These are phyloP conservation scores for Hozukius guyotensis DNA, from an alignment of 2,797 vertebrate species.

Conservation along the genomic window DNA sequence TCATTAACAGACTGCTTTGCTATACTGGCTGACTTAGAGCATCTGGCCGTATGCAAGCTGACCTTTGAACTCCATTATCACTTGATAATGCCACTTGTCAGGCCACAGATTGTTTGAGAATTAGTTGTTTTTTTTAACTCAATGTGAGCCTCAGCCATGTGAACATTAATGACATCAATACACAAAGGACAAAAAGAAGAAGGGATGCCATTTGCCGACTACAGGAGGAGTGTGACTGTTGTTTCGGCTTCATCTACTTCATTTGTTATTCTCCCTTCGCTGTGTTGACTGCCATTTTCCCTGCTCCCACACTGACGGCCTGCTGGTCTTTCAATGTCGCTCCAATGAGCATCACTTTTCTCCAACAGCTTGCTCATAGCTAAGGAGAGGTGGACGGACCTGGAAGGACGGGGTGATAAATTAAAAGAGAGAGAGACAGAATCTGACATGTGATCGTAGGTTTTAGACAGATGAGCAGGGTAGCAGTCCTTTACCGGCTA, in stretches of 20 bases:
- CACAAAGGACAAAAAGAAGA: not conserved
- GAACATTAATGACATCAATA: constrained; percentile 5
- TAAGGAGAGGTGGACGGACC: not conserved
- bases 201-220: not conserved
- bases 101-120: not conserved
- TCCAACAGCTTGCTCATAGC: too few relatives aligned
- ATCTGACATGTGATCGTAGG: constrained; percentile 21
- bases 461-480: constrained; percentile 43
- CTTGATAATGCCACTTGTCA: constrained; percentile 28
- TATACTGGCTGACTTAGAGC: constrained; percentile 2
- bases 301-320: not conserved
- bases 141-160: not conserved
- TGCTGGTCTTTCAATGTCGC: constrained; percentile 7
- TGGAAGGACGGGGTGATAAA: not conserved
- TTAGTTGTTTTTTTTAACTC: constrained; percentile 1
- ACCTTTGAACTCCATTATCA: constrained; percentile 45
- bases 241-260: constrained; percentile 11
- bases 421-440: not conserved
- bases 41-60: constrained; percentile 21
- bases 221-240: not conserved
- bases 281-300: not conserved
- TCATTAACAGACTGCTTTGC: constrained; percentile 32
- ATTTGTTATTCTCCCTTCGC: constrained; percentile 1
- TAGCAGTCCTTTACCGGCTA: not conserved
- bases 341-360: constrained; percentile 17